Evolutionary conservation across 2,797 vertebrate genomes (phyloP).

Genomic region (Hippopotamyrus pictus): DNA sequence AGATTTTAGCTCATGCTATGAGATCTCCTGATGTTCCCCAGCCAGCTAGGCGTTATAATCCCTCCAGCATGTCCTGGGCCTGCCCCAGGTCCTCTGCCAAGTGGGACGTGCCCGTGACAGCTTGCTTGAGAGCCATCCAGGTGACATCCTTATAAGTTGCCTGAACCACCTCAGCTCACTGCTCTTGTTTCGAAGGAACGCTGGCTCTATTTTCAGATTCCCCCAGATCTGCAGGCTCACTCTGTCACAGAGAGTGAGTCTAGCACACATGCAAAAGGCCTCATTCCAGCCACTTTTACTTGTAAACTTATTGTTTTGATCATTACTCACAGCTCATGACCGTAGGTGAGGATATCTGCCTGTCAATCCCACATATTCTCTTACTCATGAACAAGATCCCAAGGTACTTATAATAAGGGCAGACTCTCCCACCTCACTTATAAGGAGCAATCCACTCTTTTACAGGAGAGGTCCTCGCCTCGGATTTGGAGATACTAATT

Average conservation of each 20-base stretch:
- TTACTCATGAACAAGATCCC: background rate
- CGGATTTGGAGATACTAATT: background rate
- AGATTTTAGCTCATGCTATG: background rate
- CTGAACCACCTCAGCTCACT: background rate
- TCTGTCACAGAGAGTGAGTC: background rate
- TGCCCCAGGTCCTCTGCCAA: background rate
- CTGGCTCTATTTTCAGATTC: background rate
- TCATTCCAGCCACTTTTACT: background rate
- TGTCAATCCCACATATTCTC: background rate
- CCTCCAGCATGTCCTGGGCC: background rate
- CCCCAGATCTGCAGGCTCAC: background rate
- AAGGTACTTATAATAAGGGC: background rate
- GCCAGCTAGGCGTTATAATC: background rate
- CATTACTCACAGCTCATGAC: background rate
- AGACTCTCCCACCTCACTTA: background rate
- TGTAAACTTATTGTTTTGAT: background rate
- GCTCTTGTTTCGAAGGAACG: background rate
- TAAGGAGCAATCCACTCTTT: background rate
- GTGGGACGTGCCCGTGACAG: background rate
- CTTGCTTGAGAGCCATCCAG: background rate
- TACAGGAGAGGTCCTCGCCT: background rate
- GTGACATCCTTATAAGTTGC: background rate
- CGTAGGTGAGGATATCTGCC: background rate
- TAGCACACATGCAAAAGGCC: background rate
- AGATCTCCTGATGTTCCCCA: background rate